A percentile compares a stretch with the other conserved stretches of the same genome.
Conservation (phyloP, 2,888 invertebrate genomes). For the Spodoptera exigua region DNA sequence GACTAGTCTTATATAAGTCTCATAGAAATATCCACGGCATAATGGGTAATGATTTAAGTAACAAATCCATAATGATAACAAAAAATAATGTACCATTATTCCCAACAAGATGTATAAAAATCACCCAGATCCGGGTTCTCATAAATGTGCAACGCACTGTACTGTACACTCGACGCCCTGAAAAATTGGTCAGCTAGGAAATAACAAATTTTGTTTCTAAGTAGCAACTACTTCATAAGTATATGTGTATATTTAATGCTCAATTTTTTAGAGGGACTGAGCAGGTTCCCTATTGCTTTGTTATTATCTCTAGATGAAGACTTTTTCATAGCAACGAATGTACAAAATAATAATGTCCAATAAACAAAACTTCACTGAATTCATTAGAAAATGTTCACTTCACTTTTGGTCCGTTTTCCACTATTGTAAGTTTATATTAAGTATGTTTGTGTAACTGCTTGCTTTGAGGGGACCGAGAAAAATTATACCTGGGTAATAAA, state of each 20-base stretch:
- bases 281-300: constrained; percentile 51
- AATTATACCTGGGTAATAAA: neutral
- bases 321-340: constrained; percentile 55
- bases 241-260: constrained; percentile 43
- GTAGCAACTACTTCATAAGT: constrained; percentile 47
- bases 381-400: constrained; percentile 71
- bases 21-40: constrained; percentile 33
- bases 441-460: constrained; percentile 43
- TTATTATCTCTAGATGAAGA: constrained; percentile 36
- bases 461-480: constrained; percentile 9
- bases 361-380: constrained; percentile 63
- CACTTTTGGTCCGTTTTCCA: constrained; percentile 70
- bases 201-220: constrained; percentile 35
- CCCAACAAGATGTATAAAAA: constrained; percentile 49
- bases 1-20: constrained; percentile 42
- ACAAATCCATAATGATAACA: constrained; percentile 53
- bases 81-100: constrained; percentile 53
- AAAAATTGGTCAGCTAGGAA: constrained; percentile 38
- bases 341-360: constrained; percentile 58
- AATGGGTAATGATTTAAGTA: constrained; percentile 52
- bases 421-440: constrained; percentile 49
- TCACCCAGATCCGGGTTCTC: constrained; percentile 27
- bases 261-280: constrained; percentile 47
- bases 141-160: constrained; percentile 36
- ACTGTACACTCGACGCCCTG: constrained; percentile 31